Base-by-base conservation (phyloP, 2,113 vertebrate genomes). In the Antennarius striatus region DNA sequence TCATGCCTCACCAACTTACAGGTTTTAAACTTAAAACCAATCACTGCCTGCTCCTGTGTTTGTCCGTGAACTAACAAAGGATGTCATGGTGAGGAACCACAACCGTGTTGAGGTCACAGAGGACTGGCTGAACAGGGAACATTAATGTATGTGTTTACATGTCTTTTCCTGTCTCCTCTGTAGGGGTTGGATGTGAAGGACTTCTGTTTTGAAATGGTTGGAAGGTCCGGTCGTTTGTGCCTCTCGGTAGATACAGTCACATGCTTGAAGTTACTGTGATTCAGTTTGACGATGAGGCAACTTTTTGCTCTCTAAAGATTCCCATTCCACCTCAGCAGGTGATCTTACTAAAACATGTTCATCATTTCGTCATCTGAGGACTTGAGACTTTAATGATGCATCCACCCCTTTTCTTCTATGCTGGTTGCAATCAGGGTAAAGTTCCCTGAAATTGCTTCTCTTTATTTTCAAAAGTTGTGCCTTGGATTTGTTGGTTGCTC, bases 401-500 rank as follows among this genome's bases (percentile, higher is more conserved):
- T 36, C 42, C 13, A 5, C 3, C 52, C 56, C 1, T 64, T 4
- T 14, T 48, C 71, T 64, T 56, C 49, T 43, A 10, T 42, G 6
- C 42, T 57, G 16, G 39, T 29, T 59, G 22, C 48, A 10, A 32
- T 63, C 56, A 30, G 5, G 59, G 59, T 73, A 30, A 81, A 73
- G 15, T 47, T 22, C 4, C 13, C 0, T 58, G 12, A 22, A 63
- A 4, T 29, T 67, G 60, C 17, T 53, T 78, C 81, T 84, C 32
- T 36, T 36, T 6, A 36, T 36, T 36, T 36, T 36, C 32, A 36
- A 36, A 80, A 51, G 84, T 86, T 88, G 90, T 92, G 88, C 90
- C 89, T 91, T 91, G 89, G 69, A 48, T 78, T 76, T 65, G 52
- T 49, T 62, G 57, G 40, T 55, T 57, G n/a, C 10, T 69, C 40